Evolutionary conservation across 2,113 vertebrate species (phyloP), one percentile per base, ranked within the genome.

Genomic region (Sturnira hondurensis): DNA sequence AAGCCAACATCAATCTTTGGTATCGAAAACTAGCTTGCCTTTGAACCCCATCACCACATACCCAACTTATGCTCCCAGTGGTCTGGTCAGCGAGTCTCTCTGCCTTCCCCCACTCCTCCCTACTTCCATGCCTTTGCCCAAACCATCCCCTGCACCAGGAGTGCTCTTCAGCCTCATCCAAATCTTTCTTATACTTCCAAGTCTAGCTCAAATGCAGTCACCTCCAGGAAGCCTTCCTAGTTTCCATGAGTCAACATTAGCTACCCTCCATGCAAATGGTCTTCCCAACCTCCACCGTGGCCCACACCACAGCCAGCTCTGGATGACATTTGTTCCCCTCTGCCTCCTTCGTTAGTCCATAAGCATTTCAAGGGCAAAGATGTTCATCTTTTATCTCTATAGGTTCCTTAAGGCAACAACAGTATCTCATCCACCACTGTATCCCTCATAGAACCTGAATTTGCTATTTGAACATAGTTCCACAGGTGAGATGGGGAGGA

Each of bases 401-500:
- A 36, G 43, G 8, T 33, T n/a, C 28, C 67, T 45, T 58, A n/a
- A 20, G 73, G 52, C 36, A 82, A 43, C 65, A 84, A 31, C 14
- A 15, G 16, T 24, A 47, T 56, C 78, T 43, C 36, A n/a, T 54
- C 33, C 26, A 47, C 28, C 54, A 61, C 76, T 54, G 11, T 43
- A 38, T 20, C 50, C 41, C 67, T 81, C 58, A 68, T 1, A 86
- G 77, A 20, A 67, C 17, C 24, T n/a, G 56, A 71, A 77, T 14
- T 38, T 43, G 58, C 58, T 65, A 43, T 36, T 10, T 33, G 74
- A 52, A 83, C 98, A 97, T 97, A 17, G 50, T 45, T 28, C 98
- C 98, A 89, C 20, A 58, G 68, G 63, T 82, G 52, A 56, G 78
- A 22, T 65, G 31, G 22, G 52, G 15, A 70, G 16, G n/a, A 73